These are phyloP conservation scores for Lamellibrachia luymesi DNA, from an alignment of 1,140 invertebrate genomes.

Conservation along the genomic window DNA sequence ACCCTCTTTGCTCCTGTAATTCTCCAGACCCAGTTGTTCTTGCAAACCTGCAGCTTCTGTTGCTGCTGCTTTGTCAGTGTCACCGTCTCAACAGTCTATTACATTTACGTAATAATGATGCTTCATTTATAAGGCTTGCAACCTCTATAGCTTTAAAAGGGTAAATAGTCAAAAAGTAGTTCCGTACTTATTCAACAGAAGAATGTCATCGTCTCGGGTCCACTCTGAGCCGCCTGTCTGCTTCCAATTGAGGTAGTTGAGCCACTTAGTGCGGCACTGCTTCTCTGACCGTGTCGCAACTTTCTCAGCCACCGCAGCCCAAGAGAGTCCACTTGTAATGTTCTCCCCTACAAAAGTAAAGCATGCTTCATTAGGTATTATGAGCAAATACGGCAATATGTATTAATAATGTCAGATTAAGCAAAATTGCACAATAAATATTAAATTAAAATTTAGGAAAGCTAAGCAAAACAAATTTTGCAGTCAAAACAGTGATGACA, in stretches of 20 bases:
- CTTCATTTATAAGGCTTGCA: too few species aligned
- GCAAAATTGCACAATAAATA: not conserved
- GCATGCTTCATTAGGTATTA: constrained; percentile 6
- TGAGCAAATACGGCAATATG: not conserved
- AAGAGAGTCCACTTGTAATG: constrained; percentile 57
- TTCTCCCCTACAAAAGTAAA: constrained; percentile 43
- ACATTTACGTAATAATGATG: too few species aligned
- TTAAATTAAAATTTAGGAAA: not conserved
- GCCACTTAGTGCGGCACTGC: constrained; percentile 62
- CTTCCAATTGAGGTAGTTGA: constrained; percentile 63
- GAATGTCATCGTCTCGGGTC: constrained; percentile 59
- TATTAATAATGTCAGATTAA: not conserved
- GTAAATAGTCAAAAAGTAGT: not conserved
- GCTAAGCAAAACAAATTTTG: not conserved
- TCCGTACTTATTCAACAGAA: constrained; percentile 57
- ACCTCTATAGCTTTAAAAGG: too few species aligned
- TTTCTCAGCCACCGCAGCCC: constrained; percentile 57
- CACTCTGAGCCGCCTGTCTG: constrained; percentile 59
- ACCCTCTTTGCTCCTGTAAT: too few species aligned
- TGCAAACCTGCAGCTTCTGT: too few species aligned
- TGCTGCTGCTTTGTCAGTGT: too few species aligned
- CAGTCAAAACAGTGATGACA: too few species aligned
- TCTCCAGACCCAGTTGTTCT: too few species aligned
- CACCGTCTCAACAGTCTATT: too few species aligned
- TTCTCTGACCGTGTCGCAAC: constrained; percentile 61